A percentile compares a stretch with the other conserved stretches of the same genome.
Evolutionary conservation across 2,113 vertebrate genomes (phyloP).

Genomic region (Synodontis membranacea): DNA sequence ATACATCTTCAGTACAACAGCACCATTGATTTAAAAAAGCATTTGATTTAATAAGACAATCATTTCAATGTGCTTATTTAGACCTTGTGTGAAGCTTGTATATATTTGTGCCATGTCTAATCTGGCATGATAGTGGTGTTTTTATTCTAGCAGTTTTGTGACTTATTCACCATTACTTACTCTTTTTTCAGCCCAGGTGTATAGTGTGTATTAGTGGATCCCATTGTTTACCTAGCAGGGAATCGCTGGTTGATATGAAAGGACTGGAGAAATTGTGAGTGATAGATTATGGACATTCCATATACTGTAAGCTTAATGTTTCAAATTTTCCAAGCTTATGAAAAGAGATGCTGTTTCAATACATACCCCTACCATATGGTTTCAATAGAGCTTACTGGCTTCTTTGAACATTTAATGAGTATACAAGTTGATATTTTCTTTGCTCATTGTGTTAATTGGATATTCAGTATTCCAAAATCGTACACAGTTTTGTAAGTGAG

Average conservation of each 20-base stretch:
- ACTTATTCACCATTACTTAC: not conserved
- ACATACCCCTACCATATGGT: not conserved
- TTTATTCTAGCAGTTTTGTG: not conserved
- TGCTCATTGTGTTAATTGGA: no score
- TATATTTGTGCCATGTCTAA: not conserved
- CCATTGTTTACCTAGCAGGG: conserved; percentile 44
- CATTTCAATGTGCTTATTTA: not conserved
- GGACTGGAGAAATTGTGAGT: conserved; percentile 43
- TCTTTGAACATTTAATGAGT: not conserved
- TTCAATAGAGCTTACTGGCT: not conserved
- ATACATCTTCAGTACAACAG: not conserved
- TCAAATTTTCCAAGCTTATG: not conserved
- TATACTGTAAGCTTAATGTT: not conserved
- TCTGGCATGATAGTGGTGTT: not conserved
- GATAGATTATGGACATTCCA: not conserved
- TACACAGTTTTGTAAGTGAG: no score
- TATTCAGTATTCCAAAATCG: no score
- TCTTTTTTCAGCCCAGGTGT: conserved; percentile 59
- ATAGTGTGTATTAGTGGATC: conserved; percentile 60
- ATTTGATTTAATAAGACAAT: not conserved
- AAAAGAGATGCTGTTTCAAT: no score
- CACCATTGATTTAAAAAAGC: not conserved
- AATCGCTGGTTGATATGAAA: conserved; percentile 43
- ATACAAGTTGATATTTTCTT: not conserved
- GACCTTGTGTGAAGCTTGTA: not conserved